These are phyloP conservation scores for Empidonax alnorum DNA, from an alignment of 2,113 vertebrate genomes.

Conservation along the genomic window DNA sequence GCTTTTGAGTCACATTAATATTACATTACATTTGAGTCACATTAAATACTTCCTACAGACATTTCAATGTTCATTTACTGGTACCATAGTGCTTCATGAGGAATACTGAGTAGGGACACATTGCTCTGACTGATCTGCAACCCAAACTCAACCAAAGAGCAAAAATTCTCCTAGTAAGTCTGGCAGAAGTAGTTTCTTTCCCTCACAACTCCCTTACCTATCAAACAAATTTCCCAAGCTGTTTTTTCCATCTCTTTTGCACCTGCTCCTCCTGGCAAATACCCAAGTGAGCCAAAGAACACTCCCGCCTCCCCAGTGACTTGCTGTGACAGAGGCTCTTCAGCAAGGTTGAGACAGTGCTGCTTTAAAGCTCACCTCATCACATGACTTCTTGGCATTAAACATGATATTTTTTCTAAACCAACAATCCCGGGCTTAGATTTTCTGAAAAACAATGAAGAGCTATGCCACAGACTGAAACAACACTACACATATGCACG, in stretches of 20 bases:
- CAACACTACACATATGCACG: neutral
- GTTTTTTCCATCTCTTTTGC: neutral
- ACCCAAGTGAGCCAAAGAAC: neutral
- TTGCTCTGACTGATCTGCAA: neutral
- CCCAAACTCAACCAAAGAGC: neutral
- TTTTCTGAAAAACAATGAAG: neutral
- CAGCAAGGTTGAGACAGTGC: neutral
- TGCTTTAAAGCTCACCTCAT: neutral
- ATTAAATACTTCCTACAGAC: neutral
- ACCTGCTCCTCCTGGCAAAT: neutral
- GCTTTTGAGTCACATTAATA: neutral
- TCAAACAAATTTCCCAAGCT: neutral
- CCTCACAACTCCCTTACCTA: neutral
- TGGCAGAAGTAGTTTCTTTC: neutral
- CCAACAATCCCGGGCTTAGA: neutral
- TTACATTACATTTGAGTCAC: too few species aligned
- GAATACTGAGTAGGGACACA: neutral
- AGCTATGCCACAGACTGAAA: neutral
- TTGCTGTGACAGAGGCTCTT: neutral
- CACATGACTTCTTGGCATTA: neutral
- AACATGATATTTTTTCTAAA: neutral
- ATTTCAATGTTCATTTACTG: neutral
- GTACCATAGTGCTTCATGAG: neutral
- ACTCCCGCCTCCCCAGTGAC: neutral
- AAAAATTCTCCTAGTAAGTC: neutral